phyloP scores from a whole-genome alignment of 2,113 vertebrate genomes.

The Piliocolobus tephrosceles region DNA sequence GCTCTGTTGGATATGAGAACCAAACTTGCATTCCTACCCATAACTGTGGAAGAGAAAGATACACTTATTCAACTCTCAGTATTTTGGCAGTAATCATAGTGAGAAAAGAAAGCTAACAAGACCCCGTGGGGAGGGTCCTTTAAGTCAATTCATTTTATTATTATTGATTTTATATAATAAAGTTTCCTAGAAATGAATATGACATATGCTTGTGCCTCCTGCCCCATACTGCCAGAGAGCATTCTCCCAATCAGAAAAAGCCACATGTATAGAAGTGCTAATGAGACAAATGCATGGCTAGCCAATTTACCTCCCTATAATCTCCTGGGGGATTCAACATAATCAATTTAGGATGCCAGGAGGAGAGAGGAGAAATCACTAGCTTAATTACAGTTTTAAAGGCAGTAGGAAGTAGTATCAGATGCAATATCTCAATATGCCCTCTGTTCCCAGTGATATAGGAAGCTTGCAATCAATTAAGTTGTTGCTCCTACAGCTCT shows the following conservation, averaged over 20 bases:
- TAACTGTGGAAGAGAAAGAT: neutral
- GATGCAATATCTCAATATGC: neutral
- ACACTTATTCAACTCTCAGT: neutral
- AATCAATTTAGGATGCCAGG: neutral
- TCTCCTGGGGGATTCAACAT: neutral
- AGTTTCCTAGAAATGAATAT: neutral
- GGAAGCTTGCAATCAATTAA: neutral
- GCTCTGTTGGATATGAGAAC: neutral
- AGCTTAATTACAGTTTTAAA: neutral
- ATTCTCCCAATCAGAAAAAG: neutral
- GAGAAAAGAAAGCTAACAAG: neutral
- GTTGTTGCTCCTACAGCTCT: neutral
- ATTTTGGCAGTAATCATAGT: neutral
- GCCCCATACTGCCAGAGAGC: neutral
- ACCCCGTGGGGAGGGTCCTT: neutral
- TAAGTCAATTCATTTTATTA: neutral
- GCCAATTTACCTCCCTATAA: neutral
- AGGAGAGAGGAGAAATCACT: neutral
- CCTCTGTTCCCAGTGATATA: neutral
- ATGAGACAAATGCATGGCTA: neutral
- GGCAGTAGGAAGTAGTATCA: neutral
- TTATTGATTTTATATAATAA: neutral
- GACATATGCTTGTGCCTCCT: neutral
- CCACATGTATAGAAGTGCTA: neutral
- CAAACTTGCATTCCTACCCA: neutral